Conservation (phyloP, 2,888 invertebrate genomes). For the Linnaemya vulpina region DNA sequence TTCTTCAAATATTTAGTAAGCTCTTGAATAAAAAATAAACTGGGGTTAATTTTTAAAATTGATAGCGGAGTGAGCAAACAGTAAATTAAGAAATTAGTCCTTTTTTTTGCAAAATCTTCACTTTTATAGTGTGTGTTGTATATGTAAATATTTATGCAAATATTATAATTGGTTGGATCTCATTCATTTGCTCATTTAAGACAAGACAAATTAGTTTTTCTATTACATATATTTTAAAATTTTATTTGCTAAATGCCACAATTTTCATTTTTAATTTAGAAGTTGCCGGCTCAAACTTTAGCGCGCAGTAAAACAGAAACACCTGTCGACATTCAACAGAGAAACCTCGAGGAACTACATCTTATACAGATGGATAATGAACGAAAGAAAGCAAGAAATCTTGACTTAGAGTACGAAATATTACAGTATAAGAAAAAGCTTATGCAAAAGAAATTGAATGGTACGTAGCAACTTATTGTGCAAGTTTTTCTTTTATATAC, state of each 20-base stretch:
- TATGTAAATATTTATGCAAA: too few species aligned
- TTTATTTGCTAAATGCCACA: not conserved
- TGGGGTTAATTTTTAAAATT: too few species aligned
- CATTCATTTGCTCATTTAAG: too few species aligned
- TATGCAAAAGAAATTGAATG: not conserved
- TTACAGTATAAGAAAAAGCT: not conserved
- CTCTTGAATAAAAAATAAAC: too few species aligned
- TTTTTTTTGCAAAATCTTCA: too few species aligned
- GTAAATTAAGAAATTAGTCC: too few species aligned
- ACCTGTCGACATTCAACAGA: not conserved
- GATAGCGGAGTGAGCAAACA: too few species aligned
- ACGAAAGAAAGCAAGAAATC: slow-evolving; percentile 14
- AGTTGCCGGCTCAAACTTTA: not conserved
- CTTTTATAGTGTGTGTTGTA: too few species aligned
- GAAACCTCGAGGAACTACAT: not conserved
- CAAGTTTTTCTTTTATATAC: not conserved
- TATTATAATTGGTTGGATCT: too few species aligned
- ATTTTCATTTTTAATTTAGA: not conserved
- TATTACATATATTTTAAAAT: too few species aligned
- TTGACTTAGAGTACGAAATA: slow-evolving; percentile 25
- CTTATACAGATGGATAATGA: slow-evolving; percentile 18
- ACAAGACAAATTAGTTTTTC: too few species aligned
- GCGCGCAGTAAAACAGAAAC: not conserved
- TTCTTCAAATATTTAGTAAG: too few species aligned
- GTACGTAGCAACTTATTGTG: not conserved